Percentiles rank a stretch among this genome's conserved stretches.
Evolutionary conservation across 2,113 vertebrate species (phyloP).

Genomic region (Orthonyx spaldingii): DNA sequence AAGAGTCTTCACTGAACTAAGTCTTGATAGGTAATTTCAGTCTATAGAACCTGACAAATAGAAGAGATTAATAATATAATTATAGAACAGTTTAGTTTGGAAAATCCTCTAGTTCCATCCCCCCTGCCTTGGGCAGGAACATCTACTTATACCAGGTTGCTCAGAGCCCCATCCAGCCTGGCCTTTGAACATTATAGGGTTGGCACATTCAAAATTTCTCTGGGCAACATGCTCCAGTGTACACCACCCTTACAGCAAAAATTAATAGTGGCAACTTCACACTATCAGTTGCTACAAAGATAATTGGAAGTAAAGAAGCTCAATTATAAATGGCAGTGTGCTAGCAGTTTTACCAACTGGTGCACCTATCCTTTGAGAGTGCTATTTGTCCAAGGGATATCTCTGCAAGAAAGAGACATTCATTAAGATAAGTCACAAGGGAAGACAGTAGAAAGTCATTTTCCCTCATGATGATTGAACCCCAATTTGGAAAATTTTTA

Average conservation of each 20-base stretch:
- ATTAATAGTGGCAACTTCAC: background rate
- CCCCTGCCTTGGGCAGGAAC: too few relatives aligned
- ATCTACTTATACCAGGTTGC: background rate
- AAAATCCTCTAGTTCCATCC: background rate
- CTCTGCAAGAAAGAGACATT: background rate
- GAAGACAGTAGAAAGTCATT: background rate
- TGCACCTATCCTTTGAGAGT: background rate
- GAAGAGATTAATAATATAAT: background rate
- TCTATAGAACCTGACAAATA: background rate
- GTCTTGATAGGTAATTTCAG: background rate
- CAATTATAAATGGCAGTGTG: background rate
- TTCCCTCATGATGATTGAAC: background rate
- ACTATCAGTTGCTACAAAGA: background rate
- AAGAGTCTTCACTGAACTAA: background rate
- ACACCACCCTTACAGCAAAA: background rate
- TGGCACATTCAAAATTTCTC: background rate
- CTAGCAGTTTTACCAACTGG: background rate
- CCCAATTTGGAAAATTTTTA: background rate
- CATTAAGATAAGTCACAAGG: background rate
- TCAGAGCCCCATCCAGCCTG: background rate
- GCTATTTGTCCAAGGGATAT: background rate
- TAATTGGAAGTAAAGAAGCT: background rate
- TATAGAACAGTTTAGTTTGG: background rate
- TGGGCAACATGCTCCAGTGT: fast-evolving
- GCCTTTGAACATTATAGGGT: background rate